A percentile compares a stretch with the other conserved stretches of the same genome.
Evolutionary conservation across 2,888 invertebrate species (phyloP).

Genomic region (Itoplectis maculator): DNA sequence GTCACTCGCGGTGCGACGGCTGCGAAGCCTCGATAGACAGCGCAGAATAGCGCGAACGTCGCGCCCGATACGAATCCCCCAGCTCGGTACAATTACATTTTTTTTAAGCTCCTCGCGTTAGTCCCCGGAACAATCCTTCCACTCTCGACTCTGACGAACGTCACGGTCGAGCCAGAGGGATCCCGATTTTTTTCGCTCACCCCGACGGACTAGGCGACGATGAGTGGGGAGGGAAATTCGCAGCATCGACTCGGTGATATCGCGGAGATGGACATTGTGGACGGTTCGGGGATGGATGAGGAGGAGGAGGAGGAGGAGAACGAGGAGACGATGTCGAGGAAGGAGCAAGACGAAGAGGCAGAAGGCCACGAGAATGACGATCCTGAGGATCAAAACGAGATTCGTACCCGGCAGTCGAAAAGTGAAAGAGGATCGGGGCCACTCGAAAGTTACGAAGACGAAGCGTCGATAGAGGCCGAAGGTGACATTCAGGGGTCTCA

Average conservation of each 20-base stretch:
- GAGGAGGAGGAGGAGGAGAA: constrained; percentile 84
- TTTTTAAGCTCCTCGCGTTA: constrained; percentile 59
- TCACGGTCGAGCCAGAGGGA: constrained; percentile 49
- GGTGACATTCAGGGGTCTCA: too few species aligned
- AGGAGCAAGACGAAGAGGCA: constrained; percentile 12
- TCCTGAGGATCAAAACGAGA: constrained; percentile 44
- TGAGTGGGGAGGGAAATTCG: constrained; percentile 55
- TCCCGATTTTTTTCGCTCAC: constrained; percentile 33
- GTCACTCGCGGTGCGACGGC: constrained; percentile 56
- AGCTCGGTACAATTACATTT: constrained; percentile 59
- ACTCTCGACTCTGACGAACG: constrained; percentile 60
- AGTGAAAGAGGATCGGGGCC: not conserved
- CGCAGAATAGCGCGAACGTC: constrained; percentile 53
- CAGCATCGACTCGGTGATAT: constrained; percentile 85
- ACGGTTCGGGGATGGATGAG: constrained; percentile 85
- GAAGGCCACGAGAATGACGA: constrained; percentile 28
- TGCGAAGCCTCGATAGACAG: constrained; percentile 57
- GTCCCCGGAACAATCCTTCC: constrained; percentile 46
- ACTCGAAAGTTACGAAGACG: constrained; percentile 23
- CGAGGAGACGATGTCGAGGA: constrained; percentile 82
- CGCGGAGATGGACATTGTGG: constrained; percentile 87
- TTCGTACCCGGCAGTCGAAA: not conserved
- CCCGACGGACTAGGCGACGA: constrained; percentile 42
- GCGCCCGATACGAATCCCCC: constrained; percentile 36
- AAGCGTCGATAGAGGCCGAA: not conserved